Base-by-base conservation (phyloP, 2,113 vertebrate genomes). In the Aplodontia rufa region DNA sequence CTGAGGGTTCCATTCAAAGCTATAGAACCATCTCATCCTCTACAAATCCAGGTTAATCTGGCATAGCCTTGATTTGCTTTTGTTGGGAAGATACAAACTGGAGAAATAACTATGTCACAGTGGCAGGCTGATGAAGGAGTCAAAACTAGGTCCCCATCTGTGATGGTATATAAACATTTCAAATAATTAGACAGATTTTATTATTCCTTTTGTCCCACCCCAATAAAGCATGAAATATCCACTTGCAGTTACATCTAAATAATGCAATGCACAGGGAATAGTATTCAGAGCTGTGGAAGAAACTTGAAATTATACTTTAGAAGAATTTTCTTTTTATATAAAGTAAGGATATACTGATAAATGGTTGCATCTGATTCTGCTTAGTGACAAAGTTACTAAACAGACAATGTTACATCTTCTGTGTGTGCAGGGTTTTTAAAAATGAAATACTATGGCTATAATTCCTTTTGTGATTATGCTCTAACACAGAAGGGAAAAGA, bases 101-200 rank as follows among this genome's bases (percentile, higher is more conserved):
- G 6, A 79, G 32, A 74, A 74, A n/a, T 83, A 80, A 75, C 40
- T 51, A 2, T 6, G 16, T 74, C 35, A 37, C 20, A 58, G 11
- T 35, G 75, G 26, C 51, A 92, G 30, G 19, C 12, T 55, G 88
- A 58, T n/a, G 35, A 68, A 92, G 26, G 62, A 94, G 82, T 64
- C 3, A 76, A 35, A 76, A 40, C 16, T 55, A 45, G 64, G 26
- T 47, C 12, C 83, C 40, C 24, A 83, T 80, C 55, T 88, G 62
- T 58, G 47, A n/a, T 79, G 2, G 2, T 74, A 79, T 76, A 66
- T 55, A 86, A 94, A 83, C 51, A 81, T 92, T 80, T 90, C 87
- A 96, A 87, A 91, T 87, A 90, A 91, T 91, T 87, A 80, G 37
- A 88, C 35, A 64, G 20, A 82, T 90, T 86, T 87, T 94, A 93